These are phyloP conservation scores for Limenitis camilla DNA, from an alignment of 2,888 invertebrate genomes.

Conservation along the genomic window DNA sequence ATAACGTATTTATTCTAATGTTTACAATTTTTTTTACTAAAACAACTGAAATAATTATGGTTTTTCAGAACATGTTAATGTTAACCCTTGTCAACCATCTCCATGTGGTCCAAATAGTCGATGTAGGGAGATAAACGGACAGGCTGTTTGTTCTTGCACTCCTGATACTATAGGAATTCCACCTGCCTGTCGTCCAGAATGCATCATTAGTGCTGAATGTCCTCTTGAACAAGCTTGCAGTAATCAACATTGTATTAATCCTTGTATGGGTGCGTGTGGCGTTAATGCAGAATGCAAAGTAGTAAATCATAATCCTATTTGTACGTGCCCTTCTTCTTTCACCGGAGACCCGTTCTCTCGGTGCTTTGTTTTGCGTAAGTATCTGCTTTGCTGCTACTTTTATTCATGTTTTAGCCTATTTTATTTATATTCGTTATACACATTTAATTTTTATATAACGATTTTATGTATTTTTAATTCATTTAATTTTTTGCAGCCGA, in stretches of 20 bases:
- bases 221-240: constrained; percentile 80
- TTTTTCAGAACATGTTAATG: constrained; percentile 67
- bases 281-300: constrained; percentile 82
- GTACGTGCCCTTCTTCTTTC: constrained; percentile 77
- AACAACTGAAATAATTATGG: not conserved
- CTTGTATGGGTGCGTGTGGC: constrained; percentile 84
- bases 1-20: not conserved
- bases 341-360: constrained; percentile 80
- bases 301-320: constrained; percentile 84
- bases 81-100: constrained; percentile 77
- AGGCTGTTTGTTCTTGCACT: constrained; percentile 81
- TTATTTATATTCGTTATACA: too few species aligned
- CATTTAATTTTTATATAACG: too few species aligned
- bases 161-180: constrained; percentile 78
- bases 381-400: constrained; percentile 10
- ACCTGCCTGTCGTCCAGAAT: constrained; percentile 82
- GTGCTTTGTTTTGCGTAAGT: constrained; percentile 74
- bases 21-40: not conserved
- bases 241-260: constrained; percentile 81
- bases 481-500: constrained; percentile 55
- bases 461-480: not conserved
- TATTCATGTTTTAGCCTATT: not conserved
- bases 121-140: constrained; percentile 76
- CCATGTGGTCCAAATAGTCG: constrained; percentile 79
- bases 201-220: constrained; percentile 82